Evolutionary conservation across 2,797 vertebrate genomes (phyloP), one percentile per base, ranked within the genome.

Genomic region (Lacerta viridis): DNA sequence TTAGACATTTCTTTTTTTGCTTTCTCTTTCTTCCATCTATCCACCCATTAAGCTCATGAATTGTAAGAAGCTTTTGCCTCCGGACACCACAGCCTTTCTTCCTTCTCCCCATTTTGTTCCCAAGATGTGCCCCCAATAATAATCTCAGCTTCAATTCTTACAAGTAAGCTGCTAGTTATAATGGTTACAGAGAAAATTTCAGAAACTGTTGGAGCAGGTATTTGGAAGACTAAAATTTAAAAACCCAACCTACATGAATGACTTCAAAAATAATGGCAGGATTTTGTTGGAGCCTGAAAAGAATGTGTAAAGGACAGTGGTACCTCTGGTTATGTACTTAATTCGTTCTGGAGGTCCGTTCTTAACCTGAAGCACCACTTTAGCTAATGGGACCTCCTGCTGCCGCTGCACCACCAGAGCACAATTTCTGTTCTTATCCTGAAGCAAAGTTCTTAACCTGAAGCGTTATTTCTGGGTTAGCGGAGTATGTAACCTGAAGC

Each of bases 261-360:
- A 59, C 13, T 83, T 43, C 55, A 46, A 46, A 81, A 87, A 74
- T 46, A 78, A 86, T 61, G 17, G 33, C 68, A 61, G n/a, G n/a
- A 72, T 80, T 80, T 80, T 39, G 50, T n/a, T 55, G 33, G 23
- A 6, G 9, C 27, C 43, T 80, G 76, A 68, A n/a, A 84, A 9
- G 25, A 25, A 72, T 84, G 4, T 59, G 36, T 61, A 75, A 75
- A 84, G 36, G 11, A 33, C 33, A 33, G 33, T 33, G 33, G 33
- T 33, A 33, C 33, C 33, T 33, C 33, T 33, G 33, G 33, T 33
- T 33, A 33, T 33, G 33, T 33, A 33, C 33, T 33, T 33, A 33
- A 33, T 33, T 33, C 33, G 33, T 33, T 33, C 33, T 33, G 33
- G 33, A 33, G 33, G 33, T 33, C 33, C 33, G 2, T 33, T 33